phyloP scores from a whole-genome alignment of 1,140 invertebrate species.

The Cylas formicarius region DNA sequence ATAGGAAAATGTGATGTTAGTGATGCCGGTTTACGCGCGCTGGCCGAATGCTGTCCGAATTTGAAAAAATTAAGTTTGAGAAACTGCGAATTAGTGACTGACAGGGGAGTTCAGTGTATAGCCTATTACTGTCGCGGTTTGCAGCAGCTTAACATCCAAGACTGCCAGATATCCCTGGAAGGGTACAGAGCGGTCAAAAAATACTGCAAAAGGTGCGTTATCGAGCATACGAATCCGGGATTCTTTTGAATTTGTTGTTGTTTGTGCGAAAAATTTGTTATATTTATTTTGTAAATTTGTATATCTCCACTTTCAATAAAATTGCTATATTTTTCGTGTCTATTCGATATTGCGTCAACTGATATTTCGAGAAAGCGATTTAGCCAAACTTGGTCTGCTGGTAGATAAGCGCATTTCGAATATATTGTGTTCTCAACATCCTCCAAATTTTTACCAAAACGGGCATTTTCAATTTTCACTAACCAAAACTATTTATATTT shows the following conservation, averaged over 20 bases:
- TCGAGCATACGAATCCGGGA: slow-evolving; percentile 90
- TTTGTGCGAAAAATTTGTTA: slow-evolving; percentile 15
- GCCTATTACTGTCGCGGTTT: slow-evolving; percentile 81
- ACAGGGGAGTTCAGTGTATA: slow-evolving; percentile 76
- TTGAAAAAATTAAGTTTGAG: slow-evolving; percentile 82
- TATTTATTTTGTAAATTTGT: slow-evolving; percentile 27
- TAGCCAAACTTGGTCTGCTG: too few species aligned
- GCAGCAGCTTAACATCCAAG: slow-evolving; percentile 86
- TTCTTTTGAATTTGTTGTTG: slow-evolving; percentile 57
- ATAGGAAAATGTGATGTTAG: slow-evolving; percentile 90
- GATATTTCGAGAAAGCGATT: slow-evolving; percentile 19
- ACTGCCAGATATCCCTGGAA: slow-evolving; percentile 78
- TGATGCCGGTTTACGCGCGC: slow-evolving; percentile 72
- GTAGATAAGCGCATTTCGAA: too few species aligned
- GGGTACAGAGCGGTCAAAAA: slow-evolving; percentile 86
- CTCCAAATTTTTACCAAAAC: too few species aligned
- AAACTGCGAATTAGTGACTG: slow-evolving; percentile 83
- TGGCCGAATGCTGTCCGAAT: slow-evolving; percentile 84
- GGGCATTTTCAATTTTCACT: too few species aligned
- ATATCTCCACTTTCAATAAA: slow-evolving; percentile 19
- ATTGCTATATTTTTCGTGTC: slow-evolving; percentile 7
- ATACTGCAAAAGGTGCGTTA: slow-evolving; percentile 84
- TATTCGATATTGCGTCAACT: slow-evolving; percentile 17
- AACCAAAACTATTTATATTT: too few species aligned
- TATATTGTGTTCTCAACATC: too few species aligned